Base-by-base conservation (phyloP, 2,797 vertebrate species). In the Sebastolobus altivelis region DNA sequence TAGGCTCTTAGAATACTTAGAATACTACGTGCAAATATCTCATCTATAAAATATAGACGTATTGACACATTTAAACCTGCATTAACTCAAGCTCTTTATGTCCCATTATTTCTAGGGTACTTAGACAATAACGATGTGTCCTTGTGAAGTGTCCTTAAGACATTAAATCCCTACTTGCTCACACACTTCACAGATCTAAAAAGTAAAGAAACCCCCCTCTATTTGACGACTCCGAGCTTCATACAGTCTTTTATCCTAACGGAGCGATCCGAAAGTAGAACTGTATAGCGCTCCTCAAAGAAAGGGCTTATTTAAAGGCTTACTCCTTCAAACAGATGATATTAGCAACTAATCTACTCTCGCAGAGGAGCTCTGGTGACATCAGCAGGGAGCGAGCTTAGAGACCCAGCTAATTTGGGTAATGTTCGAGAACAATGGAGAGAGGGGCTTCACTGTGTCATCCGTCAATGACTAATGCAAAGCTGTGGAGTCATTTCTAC, bases 391-490 rank as follows among this genome's bases (percentile, higher is more conserved):
- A 75, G 72, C 8, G 29, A 75, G 74, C 79, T 88, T 74, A 82
- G 82, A 76, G 77, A 85, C 77, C 80, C 60, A 20, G 83, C 68
- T 88, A 86, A 93, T 92, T 92, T 92, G 77, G 72, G 84, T 82
- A 88, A 86, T 84, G 82, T 89, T 85, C 31, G 27, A 72, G 66
- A 89, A 91, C 88, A 90, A 90, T 88, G 74, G 75, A 22, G 52
- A 70, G 73, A 69, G 43, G 33, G 31, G 71, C 79, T 85, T 81
- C 75, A 31, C 80, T 65, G 72, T 81, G 84, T 91, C 85, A 93
- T 93, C 89, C 56, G 33, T 89, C 87, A 91, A 55, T 90, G 92
- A 88, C 59, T 91, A 85, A 92, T 35, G 52, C 77, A 75, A 22
- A n/a, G 66, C 70, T 66, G 83, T 14, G 52, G 80, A 79, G 76